phyloP scores from a whole-genome alignment of 2,888 invertebrate species.

The Idaea straminata region DNA sequence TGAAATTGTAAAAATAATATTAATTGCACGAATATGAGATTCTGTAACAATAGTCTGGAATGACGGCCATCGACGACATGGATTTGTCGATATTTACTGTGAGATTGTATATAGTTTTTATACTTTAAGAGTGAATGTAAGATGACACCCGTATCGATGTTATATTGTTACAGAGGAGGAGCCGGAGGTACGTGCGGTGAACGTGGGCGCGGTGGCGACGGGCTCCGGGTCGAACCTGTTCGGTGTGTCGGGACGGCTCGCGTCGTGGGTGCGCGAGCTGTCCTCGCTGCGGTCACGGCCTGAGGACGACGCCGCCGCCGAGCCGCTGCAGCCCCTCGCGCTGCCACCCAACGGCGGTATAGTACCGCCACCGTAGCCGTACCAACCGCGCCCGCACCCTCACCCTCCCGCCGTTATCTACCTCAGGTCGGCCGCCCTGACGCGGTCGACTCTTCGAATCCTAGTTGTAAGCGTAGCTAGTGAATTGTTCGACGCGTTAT shows the following conservation, averaged over 20 bases:
- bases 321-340: conserved; percentile 44
- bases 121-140: background rate
- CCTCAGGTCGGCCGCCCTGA: conserved; percentile 53
- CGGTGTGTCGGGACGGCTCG: conserved; percentile 74
- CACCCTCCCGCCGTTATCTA: conserved; percentile 43
- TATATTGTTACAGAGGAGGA: conserved; percentile 59
- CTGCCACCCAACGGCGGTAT: conserved; percentile 46
- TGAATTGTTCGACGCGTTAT: conserved; percentile 56
- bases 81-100: background rate
- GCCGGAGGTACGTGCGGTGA: conserved; percentile 63
- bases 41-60: background rate
- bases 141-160: background rate
- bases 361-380: conserved; percentile 32
- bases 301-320: conserved; percentile 64
- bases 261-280: conserved; percentile 76
- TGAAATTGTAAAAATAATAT: too few relatives aligned
- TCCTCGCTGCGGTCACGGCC: conserved; percentile 66
- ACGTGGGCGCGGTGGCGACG: conserved; percentile 72
- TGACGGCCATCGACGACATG: background rate
- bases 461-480: conserved; percentile 70
- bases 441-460: conserved; percentile 68
- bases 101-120: background rate
- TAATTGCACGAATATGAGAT: background rate
- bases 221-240: conserved; percentile 74
- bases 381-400: conserved; percentile 9